Conservation (phyloP, 2,113 vertebrate species). For the Scatophagus argus region DNA sequence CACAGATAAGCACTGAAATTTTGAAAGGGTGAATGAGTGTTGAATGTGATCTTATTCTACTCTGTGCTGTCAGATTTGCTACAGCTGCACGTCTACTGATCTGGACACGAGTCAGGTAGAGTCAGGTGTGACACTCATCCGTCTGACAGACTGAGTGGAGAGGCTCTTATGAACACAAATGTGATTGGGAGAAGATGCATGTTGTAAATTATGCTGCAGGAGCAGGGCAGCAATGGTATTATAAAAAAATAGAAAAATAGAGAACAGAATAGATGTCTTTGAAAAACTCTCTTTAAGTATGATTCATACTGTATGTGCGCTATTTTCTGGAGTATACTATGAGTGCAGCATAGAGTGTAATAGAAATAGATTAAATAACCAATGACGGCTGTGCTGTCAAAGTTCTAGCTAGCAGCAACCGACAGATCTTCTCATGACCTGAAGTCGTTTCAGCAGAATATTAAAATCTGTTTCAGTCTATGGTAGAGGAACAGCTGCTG, state of each 20-base stretch:
- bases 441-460: conserved; percentile 11
- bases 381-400: conserved; percentile 7
- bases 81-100: conserved; percentile 2
- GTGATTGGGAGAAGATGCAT: not conserved
- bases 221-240: too few species aligned
- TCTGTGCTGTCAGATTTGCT: conserved; percentile 24
- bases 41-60: conserved; percentile 1
- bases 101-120: conserved; percentile 15
- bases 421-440: conserved; percentile 5
- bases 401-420: not conserved
- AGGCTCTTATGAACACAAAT: conserved; percentile 6
- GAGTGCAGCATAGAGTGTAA: conserved; percentile 7
- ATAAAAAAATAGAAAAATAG: too few species aligned
- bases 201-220: conserved; percentile 2
- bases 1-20: conserved; percentile 10
- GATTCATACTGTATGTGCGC: not conserved
- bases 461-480: conserved; percentile 1
- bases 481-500: conserved; percentile 1
- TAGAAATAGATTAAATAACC: conserved; percentile 10
- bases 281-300: not conserved
- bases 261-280: not conserved
- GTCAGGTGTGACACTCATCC: conserved; percentile 22
- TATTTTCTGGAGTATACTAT: too few species aligned
- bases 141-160: conserved; percentile 34
- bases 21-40: conserved; percentile 9